Conservation (phyloP, 1,140 invertebrate species). For the Pachyrhynchus sulphureomaculatus region DNA sequence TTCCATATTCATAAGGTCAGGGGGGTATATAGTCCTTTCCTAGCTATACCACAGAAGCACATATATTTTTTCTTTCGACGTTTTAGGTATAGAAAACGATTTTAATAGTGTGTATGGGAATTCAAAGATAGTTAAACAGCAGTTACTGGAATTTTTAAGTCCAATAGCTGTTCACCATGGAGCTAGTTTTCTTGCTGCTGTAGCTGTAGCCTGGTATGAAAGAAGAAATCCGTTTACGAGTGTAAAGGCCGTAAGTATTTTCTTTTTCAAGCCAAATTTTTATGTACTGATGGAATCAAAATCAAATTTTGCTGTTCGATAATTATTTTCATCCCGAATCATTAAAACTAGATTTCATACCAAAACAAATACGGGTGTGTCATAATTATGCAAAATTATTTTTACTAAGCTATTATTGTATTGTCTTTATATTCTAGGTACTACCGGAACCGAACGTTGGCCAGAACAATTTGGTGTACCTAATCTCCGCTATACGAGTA, state of each 20-base stretch:
- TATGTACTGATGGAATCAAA: not conserved
- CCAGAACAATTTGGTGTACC: conserved; percentile 76
- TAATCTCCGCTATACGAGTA: conserved; percentile 79
- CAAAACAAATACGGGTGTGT: too few species aligned
- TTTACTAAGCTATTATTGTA: not conserved
- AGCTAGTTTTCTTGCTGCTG: conserved; percentile 77
- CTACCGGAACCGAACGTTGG: conserved; percentile 68
- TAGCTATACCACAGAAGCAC: too few species aligned
- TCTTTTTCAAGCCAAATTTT: not conserved
- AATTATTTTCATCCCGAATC: too few species aligned
- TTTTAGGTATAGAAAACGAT: conserved; percentile 49
- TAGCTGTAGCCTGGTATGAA: conserved; percentile 90
- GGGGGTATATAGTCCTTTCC: too few species aligned
- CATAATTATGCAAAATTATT: too few species aligned
- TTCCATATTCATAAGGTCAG: too few species aligned
- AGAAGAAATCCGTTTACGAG: conserved; percentile 56
- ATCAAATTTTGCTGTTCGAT: too few species aligned
- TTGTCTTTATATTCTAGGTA: conserved; percentile 51
- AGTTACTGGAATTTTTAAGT: conserved; percentile 82
- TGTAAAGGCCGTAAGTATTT: conserved; percentile 54
- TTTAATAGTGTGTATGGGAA: conserved; percentile 58
- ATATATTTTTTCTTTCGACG: too few species aligned
- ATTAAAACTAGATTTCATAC: too few species aligned
- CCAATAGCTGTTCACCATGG: conserved; percentile 87
- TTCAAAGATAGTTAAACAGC: conserved; percentile 69